phyloP scores from a whole-genome alignment of 2,888 invertebrate genomes.

The Drosophila colorata region DNA sequence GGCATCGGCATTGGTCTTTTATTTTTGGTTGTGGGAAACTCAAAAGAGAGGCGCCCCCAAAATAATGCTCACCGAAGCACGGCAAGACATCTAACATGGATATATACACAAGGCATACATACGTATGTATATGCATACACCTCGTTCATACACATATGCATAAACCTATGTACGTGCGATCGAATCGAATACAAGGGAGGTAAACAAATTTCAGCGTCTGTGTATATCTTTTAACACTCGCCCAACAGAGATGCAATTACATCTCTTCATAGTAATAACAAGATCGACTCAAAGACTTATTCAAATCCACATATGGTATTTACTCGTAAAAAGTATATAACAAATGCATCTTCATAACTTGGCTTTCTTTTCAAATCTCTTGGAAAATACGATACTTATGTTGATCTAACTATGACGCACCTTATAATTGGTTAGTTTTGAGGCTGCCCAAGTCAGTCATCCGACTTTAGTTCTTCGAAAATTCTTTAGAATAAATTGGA shows the following conservation, averaged over 20 bases:
- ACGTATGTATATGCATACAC: not conserved
- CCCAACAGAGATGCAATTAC: not conserved
- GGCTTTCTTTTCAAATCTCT: too few species aligned
- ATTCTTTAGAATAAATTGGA: too few species aligned
- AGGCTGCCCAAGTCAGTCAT: too few species aligned
- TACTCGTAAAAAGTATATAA: too few species aligned
- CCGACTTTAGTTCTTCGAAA: too few species aligned
- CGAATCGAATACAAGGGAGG: not conserved
- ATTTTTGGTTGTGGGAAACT: slow-evolving; percentile 58
- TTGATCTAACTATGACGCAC: too few species aligned
- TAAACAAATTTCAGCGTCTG: slow-evolving; percentile 12
- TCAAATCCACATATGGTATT: too few species aligned
- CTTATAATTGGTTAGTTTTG: too few species aligned
- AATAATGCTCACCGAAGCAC: slow-evolving; percentile 59
- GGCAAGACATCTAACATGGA: slow-evolving; percentile 46
- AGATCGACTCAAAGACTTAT: not conserved
- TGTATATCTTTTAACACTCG: not conserved
- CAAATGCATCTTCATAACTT: too few species aligned
- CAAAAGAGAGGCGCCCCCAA: slow-evolving; percentile 32
- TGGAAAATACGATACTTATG: too few species aligned
- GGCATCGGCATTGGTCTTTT: slow-evolving; percentile 45
- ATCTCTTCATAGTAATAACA: not conserved
- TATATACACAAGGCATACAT: slow-evolving; percentile 12
- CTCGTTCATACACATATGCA: not conserved
- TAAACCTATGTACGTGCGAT: not conserved